phyloP scores from a whole-genome alignment of 2,888 invertebrate species.

The Myopa testacea region DNA sequence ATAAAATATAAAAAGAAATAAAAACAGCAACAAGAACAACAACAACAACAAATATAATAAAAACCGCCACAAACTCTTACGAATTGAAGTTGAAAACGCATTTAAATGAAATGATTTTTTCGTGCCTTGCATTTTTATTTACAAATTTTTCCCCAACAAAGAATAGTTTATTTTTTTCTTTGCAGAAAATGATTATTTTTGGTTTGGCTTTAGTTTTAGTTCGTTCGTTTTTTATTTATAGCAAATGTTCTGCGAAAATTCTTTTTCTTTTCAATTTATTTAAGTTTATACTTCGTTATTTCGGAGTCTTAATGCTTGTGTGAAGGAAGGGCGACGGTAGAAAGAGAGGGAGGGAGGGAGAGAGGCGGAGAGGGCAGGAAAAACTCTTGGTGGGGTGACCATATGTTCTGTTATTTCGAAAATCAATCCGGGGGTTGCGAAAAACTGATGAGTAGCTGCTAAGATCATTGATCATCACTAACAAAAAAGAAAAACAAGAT shows the following conservation, averaged over 20 bases:
- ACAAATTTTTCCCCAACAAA: slow-evolving; percentile 19
- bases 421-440: too few species aligned
- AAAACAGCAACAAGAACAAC: slow-evolving; percentile 14
- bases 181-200: background rate
- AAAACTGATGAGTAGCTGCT: too few species aligned
- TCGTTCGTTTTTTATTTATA: too few species aligned
- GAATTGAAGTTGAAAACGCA: background rate
- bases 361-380: background rate
- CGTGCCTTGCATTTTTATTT: slow-evolving; percentile 41
- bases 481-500: too few species aligned
- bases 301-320: background rate
- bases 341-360: background rate
- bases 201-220: slow-evolving; percentile 2
- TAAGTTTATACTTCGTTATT: background rate
- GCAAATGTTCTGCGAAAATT: slow-evolving; percentile 20
- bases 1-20: slow-evolving; percentile 26
- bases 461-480: too few species aligned
- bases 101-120: slow-evolving; percentile 37
- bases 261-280: background rate
- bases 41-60: slow-evolving; percentile 14
- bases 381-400: too few species aligned
- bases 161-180: background rate
- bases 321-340: background rate
- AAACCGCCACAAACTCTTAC: background rate
- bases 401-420: too few species aligned